These are phyloP conservation scores for Auanema sp. DNA, from an alignment of 2,888 invertebrate genomes.

Conservation along the genomic window DNA sequence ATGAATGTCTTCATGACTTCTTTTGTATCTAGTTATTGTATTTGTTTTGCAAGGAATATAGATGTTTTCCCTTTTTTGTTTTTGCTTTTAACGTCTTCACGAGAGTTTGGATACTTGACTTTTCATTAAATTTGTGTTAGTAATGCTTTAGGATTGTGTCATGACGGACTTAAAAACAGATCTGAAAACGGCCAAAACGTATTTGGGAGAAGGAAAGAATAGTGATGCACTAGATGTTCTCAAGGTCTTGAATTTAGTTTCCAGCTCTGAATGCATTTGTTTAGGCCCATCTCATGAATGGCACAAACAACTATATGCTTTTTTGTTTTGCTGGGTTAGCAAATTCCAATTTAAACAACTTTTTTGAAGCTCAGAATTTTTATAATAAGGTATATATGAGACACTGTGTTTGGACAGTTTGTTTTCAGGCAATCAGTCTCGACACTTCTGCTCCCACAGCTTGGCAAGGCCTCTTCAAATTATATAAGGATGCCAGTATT, in stretches of 20 bases:
- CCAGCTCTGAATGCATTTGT: neutral
- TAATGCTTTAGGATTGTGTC: too few species aligned
- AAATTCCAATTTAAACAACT: constrained; percentile 24
- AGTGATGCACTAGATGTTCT: constrained; percentile 30
- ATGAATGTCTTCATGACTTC: constrained; percentile 3
- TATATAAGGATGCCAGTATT: constrained; percentile 23
- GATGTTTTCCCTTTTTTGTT: neutral
- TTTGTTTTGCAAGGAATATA: neutral
- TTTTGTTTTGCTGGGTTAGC: constrained; percentile 34
- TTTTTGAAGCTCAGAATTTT: constrained; percentile 22
- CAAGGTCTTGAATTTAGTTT: constrained; percentile 22
- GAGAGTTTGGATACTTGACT: too few species aligned
- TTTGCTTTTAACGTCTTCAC: too few species aligned
- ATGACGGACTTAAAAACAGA: constrained; percentile 37
- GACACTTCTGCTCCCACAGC: constrained; percentile 25
- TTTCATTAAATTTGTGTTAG: too few species aligned
- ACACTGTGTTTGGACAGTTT: neutral
- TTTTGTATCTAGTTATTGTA: constrained; percentile 1
- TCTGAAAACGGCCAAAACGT: constrained; percentile 26
- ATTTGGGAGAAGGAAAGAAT: constrained; percentile 25
- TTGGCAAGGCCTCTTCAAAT: constrained; percentile 38
- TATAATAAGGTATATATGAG: constrained; percentile 22
- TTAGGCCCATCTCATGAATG: constrained; percentile 25
- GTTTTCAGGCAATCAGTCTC: constrained; percentile 26
- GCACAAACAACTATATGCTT: constrained; percentile 26